phyloP scores from a whole-genome alignment of 2,113 vertebrate genomes.

The Aramus guarauna region DNA sequence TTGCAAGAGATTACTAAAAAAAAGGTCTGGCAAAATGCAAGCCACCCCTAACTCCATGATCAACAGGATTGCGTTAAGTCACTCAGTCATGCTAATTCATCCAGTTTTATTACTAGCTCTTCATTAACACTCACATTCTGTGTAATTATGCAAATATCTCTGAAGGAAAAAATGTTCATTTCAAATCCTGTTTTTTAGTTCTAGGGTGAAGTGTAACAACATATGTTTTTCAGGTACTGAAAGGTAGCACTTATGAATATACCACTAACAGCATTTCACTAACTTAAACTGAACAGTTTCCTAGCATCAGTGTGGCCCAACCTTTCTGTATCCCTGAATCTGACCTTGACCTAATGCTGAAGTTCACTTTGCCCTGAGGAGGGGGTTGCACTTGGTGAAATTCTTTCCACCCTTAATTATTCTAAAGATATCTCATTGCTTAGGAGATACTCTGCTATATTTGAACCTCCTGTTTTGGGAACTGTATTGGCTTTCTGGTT shows the following conservation, averaged over 20 bases:
- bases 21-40: constrained; percentile 41
- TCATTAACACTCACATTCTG: constrained; percentile 58
- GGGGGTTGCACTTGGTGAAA: not conserved
- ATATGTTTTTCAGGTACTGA: not conserved
- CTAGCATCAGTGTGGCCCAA: not conserved
- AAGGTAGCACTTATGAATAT: not conserved
- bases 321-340: not conserved
- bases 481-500: not conserved
- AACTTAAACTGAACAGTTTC: not conserved
- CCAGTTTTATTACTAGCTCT: constrained; percentile 61
- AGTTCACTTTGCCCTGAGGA: not conserved
- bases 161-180: not conserved
- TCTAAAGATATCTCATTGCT: not conserved
- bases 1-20: constrained; percentile 30
- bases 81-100: constrained; percentile 72
- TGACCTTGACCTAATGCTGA: not conserved
- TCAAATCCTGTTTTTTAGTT: constrained; percentile 3
- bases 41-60: constrained; percentile 32
- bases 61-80: constrained; percentile 62
- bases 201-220: not conserved
- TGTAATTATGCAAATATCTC: constrained; percentile 65
- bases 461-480: not conserved
- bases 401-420: not conserved
- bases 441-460: not conserved
- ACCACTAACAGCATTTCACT: not conserved